phyloP scores from a whole-genome alignment of 1,140 invertebrate genomes.

The Phocides pigmalion region DNA sequence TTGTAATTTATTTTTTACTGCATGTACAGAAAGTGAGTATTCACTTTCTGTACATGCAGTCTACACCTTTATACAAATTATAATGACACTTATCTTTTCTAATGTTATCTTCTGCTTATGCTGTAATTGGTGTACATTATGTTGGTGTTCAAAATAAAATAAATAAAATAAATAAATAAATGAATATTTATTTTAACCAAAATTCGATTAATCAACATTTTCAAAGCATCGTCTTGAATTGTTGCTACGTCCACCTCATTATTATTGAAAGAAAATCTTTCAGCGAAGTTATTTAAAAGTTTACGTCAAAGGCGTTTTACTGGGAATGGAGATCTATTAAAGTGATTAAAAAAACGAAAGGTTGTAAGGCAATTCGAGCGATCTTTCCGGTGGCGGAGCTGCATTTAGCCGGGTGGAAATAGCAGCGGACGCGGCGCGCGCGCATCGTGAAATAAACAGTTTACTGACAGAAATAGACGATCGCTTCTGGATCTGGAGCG shows the following conservation, averaged over 20 bases:
- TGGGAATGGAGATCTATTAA: slow-evolving; percentile 11
- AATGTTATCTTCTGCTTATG: too few relatives aligned
- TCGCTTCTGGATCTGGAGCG: slow-evolving; percentile 59
- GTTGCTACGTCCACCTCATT: neutral
- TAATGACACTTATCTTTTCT: too few relatives aligned
- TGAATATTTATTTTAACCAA: neutral
- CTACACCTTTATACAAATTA: too few relatives aligned
- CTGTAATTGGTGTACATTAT: too few relatives aligned
- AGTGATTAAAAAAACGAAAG: slow-evolving; percentile 32
- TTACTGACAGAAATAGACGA: slow-evolving; percentile 56
- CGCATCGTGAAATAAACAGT: slow-evolving; percentile 55
- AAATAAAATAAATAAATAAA: too few relatives aligned
- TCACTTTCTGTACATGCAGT: too few relatives aligned
- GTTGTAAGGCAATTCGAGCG: slow-evolving; percentile 37
- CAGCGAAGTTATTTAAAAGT: neutral
- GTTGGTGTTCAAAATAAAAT: too few relatives aligned
- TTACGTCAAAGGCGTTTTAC: neutral
- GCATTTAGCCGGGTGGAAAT: slow-evolving; percentile 64
- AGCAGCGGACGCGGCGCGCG: slow-evolving; percentile 51
- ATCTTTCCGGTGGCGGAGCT: slow-evolving; percentile 56
- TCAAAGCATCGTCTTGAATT: neutral
- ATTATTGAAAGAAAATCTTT: neutral
- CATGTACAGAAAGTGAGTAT: too few relatives aligned
- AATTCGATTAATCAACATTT: neutral
- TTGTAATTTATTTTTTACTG: too few relatives aligned